Evolutionary conservation across 2,113 vertebrate species (phyloP), one percentile per base, ranked within the genome.

Genomic region (Rynchops niger): DNA sequence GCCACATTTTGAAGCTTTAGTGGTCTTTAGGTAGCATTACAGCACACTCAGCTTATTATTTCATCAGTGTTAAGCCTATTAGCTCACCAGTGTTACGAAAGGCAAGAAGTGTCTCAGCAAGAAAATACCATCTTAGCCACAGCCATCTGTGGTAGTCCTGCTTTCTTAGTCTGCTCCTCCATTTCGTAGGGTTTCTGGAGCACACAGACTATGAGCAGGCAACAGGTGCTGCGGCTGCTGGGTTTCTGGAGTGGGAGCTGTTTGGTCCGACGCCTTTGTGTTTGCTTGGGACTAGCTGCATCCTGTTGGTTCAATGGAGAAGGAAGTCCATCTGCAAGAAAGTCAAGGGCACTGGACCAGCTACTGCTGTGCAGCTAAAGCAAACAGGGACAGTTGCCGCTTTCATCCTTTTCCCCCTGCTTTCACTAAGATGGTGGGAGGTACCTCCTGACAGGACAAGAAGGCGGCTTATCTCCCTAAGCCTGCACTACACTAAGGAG

Each of bases 291-390:
- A 32, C 56, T 59, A 16, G 11, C 71, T n/a, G 53, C 21, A 23
- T 20, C 73, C 45, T 66, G 30, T 30, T 65, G 3, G 6, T 30
- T 23, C 63, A 47, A 4, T 0, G 0, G 32, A 50, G 59, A 30
- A 34, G 18, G 53, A 47, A 76, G 13, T 30, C 55, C 34, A 12
- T 9, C 18, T 36, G 21, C 5, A 1, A 70, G 50, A 38, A 56
- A 65, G 30, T 52, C 61, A 29, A 50, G 32, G 17, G n/a, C 20
- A 5, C 47, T n/a, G 70, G 56, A 63, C 13, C 73, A 82, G 73
- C 29, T 66, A 5, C 40, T n/a, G 65, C 61, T 1, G 2, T 23
- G 61, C 65, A 73, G 56, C 36, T 70, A 76, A 84, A 55, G 52
- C 56, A 43, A n/a, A 63, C 27, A 15, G n/a, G 11, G 29, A 5